These are phyloP conservation scores for Nebria salina DNA, from an alignment of 2,888 invertebrate species.

Conservation along the genomic window DNA sequence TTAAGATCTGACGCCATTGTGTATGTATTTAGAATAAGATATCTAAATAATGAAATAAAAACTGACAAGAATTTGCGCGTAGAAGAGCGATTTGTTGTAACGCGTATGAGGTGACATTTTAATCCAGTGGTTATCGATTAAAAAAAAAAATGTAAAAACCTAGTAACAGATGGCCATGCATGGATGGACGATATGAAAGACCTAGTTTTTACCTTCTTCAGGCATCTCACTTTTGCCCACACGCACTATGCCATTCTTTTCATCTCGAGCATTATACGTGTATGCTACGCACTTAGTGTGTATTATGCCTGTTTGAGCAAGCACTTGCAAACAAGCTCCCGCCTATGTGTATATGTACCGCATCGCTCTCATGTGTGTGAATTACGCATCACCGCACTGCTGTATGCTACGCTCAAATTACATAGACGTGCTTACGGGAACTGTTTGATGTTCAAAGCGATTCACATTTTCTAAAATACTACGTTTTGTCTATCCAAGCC, in stretches of 20 bases:
- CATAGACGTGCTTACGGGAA: not conserved
- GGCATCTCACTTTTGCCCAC: not conserved
- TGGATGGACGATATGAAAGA: not conserved
- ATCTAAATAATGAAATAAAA: not conserved
- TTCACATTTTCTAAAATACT: too few species aligned
- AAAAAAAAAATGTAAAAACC: not conserved
- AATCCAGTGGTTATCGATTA: constrained; percentile 11
- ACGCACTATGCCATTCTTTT: not conserved
- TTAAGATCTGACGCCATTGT: too few species aligned
- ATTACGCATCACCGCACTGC: not conserved
- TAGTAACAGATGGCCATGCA: constrained; percentile 12
- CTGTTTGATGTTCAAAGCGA: not conserved
- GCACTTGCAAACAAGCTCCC: not conserved
- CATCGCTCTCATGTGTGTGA: not conserved
- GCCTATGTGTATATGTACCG: not conserved
- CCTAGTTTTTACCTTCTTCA: not conserved
- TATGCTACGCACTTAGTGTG: constrained; percentile 5
- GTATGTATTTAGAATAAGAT: not conserved
- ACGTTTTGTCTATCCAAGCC: too few species aligned
- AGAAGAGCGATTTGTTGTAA: not conserved
- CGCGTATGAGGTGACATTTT: constrained; percentile 11
- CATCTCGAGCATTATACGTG: constrained; percentile 5
- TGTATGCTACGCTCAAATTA: not conserved
- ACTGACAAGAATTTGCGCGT: not conserved
- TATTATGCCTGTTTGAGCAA: not conserved